Evolutionary conservation across 2,113 vertebrate genomes (phyloP).

Genomic region (Pandion haliaetus): DNA sequence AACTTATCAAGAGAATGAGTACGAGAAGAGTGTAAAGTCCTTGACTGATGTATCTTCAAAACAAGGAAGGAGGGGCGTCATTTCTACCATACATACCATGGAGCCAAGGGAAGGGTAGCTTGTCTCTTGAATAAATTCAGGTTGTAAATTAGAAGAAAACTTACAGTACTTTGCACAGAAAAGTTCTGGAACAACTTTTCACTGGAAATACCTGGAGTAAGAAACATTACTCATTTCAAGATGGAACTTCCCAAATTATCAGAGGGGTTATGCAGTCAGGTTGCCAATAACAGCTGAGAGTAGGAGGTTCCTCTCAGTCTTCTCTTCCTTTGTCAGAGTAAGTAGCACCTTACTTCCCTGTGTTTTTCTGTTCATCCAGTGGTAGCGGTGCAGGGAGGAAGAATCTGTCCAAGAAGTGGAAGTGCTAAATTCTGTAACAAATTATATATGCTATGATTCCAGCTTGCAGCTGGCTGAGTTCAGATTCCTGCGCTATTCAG

Average conservation of each 20-base stretch:
- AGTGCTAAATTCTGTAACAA: conserved; percentile 15
- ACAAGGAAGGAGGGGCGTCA: background rate
- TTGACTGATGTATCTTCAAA: background rate
- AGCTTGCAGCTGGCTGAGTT: background rate
- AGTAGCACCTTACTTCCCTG: background rate
- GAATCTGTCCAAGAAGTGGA: background rate
- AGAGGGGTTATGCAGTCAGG: background rate
- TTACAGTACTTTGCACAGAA: background rate
- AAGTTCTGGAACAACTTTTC: background rate
- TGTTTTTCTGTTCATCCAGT: background rate
- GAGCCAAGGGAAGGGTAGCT: background rate
- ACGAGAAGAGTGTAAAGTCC: background rate
- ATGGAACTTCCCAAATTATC: background rate
- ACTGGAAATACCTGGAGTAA: background rate
- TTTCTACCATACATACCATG: background rate
- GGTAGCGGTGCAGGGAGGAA: background rate
- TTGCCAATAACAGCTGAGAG: background rate
- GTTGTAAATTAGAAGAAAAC: background rate
- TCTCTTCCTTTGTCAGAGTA: background rate
- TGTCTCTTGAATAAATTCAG: background rate
- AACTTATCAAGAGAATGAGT: background rate
- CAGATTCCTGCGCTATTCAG: conserved; percentile 15
- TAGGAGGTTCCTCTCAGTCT: background rate
- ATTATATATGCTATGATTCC: background rate
- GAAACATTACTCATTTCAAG: background rate